Conservation (phyloP, 1,140 invertebrate species). For the Hylaeus anthracinus region DNA sequence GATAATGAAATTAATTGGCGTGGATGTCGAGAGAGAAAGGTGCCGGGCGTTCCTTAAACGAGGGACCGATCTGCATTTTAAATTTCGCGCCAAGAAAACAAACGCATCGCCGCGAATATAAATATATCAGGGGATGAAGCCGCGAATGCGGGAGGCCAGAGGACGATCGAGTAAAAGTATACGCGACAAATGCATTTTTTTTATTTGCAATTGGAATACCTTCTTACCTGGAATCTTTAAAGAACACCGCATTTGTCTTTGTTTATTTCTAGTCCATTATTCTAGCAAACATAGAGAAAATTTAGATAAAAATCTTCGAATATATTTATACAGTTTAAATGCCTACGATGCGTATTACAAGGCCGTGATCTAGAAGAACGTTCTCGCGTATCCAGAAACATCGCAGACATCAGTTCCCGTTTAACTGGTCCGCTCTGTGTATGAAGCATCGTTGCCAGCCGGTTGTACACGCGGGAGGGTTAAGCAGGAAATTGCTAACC, state of each 20-base stretch:
- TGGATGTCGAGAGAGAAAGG: slow-evolving; percentile 51
- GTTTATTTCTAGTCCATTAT: no score
- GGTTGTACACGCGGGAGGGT: not conserved
- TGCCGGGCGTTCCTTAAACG: slow-evolving; percentile 58
- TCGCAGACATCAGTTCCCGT: no score
- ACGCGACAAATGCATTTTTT: not conserved
- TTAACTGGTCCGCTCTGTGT: not conserved
- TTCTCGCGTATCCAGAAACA: no score
- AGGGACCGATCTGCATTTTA: slow-evolving; percentile 71
- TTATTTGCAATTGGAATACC: no score
- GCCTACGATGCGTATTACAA: no score
- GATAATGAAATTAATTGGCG: slow-evolving; percentile 76
- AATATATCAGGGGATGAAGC: slow-evolving; percentile 9
- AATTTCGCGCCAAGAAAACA: slow-evolving; percentile 61
- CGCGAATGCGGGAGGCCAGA: not conserved
- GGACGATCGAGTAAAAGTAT: slow-evolving; percentile 11
- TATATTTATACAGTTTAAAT: no score
- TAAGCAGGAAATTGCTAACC: slow-evolving; percentile 36
- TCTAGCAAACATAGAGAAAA: no score
- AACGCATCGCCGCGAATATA: slow-evolving; percentile 31
- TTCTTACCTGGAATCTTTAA: no score
- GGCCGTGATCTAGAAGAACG: no score
- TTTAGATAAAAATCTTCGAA: no score
- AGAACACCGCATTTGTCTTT: no score
- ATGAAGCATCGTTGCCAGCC: not conserved